Percentiles rank a stretch among this genome's conserved stretches.
Conservation (phyloP, 1,140 invertebrate species). For the Adoxophyes honmai region DNA sequence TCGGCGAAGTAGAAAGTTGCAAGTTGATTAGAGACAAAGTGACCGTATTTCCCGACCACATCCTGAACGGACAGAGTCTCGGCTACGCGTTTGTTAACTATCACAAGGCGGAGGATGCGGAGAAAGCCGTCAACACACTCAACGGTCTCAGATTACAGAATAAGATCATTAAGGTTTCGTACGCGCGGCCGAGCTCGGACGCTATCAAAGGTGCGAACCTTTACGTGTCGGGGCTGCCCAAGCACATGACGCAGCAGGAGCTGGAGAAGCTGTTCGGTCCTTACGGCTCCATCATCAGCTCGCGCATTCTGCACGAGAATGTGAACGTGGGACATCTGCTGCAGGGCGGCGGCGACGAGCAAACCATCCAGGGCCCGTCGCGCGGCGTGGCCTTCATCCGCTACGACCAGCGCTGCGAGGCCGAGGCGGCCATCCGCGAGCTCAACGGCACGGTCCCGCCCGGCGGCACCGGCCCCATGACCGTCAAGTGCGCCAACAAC, state of each 20-base stretch:
- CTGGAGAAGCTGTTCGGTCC: conserved; percentile 89
- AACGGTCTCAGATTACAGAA: conserved; percentile 92
- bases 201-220: conserved; percentile 94
- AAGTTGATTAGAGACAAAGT: conserved; percentile 94
- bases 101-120: conserved; percentile 88
- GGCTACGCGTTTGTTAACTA: conserved; percentile 96
- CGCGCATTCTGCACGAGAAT: conserved; percentile 92
- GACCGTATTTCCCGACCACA: conserved; percentile 81
- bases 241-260: conserved; percentile 91
- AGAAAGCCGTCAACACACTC: conserved; percentile 90
- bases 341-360: conserved; percentile 65
- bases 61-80: conserved; percentile 87
- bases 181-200: conserved; percentile 92
- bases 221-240: conserved; percentile 92
- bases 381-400: conserved; percentile 80
- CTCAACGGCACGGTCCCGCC: conserved; percentile 79
- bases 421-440: conserved; percentile 79
- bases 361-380: conserved; percentile 73
- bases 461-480: conserved; percentile 78
- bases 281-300: conserved; percentile 91
- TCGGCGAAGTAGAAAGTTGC: conserved; percentile 93
- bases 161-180: conserved; percentile 95
- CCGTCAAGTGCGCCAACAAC: conserved; percentile 81
- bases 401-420: conserved; percentile 80
- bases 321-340: conserved; percentile 81